A percentile compares a stretch with the other conserved stretches of the same genome.
Evolutionary conservation across 2,113 vertebrate genomes (phyloP).

Genomic region (Emydura subglobosa): DNA sequence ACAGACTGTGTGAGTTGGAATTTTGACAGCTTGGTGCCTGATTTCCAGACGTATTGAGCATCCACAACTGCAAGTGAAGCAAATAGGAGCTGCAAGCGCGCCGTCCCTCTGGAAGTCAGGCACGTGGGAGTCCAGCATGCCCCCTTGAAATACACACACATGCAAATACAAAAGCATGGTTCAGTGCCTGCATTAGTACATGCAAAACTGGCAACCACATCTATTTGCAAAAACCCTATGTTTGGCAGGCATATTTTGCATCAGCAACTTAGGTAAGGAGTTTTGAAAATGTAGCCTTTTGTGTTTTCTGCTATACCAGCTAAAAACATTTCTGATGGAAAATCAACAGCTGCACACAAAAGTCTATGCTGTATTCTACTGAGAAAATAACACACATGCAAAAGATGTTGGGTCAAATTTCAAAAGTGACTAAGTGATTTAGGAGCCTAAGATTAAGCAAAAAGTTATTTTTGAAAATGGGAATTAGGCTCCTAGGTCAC

Average conservation of each 20-base stretch:
- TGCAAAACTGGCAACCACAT: background rate
- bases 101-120: background rate
- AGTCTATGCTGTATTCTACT: background rate
- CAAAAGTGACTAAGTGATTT: rapidly evolving
- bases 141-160: background rate
- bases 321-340: background rate
- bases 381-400: background rate
- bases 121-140: background rate
- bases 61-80: background rate
- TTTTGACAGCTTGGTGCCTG: background rate
- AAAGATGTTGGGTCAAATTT: background rate
- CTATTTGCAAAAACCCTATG: background rate
- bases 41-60: background rate
- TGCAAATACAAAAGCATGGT: background rate
- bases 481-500: background rate
- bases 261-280: rapidly evolving
- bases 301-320: background rate
- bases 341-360: rapidly evolving
- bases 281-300: background rate
- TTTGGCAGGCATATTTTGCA: background rate
- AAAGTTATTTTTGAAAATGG: background rate
- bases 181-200: background rate
- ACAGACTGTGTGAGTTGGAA: background rate
- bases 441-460: background rate
- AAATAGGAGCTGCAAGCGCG: background rate